A percentile compares a stretch with the other conserved stretches of the same genome.
Conservation (phyloP, 2,888 invertebrate species). For the Drosophila pegasa region DNA sequence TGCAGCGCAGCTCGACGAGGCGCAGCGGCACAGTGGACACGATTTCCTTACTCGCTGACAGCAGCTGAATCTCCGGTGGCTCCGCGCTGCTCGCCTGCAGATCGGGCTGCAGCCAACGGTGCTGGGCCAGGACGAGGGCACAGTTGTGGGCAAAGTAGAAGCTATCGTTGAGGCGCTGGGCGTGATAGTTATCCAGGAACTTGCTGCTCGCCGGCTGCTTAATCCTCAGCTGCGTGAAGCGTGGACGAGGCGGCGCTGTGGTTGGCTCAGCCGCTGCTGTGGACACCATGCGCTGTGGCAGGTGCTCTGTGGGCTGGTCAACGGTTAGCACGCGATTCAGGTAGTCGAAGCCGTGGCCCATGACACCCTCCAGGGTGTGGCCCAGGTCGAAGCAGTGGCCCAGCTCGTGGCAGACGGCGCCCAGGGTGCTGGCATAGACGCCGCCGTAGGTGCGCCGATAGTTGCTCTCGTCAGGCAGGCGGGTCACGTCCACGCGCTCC, state of each 20-base stretch:
- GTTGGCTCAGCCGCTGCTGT: not conserved
- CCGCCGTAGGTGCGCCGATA: slow-evolving; percentile 94
- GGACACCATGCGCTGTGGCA: slow-evolving; percentile 81
- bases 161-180: slow-evolving; percentile 82
- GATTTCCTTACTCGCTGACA: slow-evolving; percentile 43
- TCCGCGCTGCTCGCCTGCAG: not conserved
- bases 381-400: slow-evolving; percentile 96
- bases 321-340: slow-evolving; percentile 91
- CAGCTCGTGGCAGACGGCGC: slow-evolving; percentile 96
- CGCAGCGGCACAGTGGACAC: slow-evolving; percentile 64
- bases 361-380: slow-evolving; percentile 95
- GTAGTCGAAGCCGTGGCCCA: slow-evolving; percentile 96
- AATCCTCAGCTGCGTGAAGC: slow-evolving; percentile 81
- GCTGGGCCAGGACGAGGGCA: slow-evolving; percentile 80
- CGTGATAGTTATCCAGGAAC: slow-evolving; percentile 82
- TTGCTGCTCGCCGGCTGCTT: slow-evolving; percentile 45
- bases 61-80: slow-evolving; percentile 40
- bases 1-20: slow-evolving; percentile 82
- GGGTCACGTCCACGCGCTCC: slow-evolving; percentile 89
- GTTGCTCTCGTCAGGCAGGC: slow-evolving; percentile 96
- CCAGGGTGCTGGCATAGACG: slow-evolving; percentile 95
- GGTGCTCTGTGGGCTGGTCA: slow-evolving; percentile 85
- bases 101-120: slow-evolving; percentile 81
- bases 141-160: slow-evolving; percentile 84
- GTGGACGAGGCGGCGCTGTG: slow-evolving; percentile 36